Evolutionary conservation across 2,888 invertebrate genomes (phyloP).

Genomic region (Bedellia somnulentella): DNA sequence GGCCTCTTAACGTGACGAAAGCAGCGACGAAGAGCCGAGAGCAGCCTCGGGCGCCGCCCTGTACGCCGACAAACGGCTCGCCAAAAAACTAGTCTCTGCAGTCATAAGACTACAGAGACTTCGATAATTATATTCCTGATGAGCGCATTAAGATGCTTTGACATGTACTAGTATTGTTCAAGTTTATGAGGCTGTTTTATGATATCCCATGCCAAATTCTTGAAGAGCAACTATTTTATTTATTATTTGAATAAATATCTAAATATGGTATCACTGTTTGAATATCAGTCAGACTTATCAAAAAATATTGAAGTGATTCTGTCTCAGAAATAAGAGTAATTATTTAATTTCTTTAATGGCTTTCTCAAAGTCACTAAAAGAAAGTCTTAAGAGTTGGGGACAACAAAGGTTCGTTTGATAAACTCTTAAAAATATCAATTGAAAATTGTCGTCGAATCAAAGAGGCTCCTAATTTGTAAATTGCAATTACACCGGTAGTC

Average conservation of each 20-base stretch:
- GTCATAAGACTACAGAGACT: slow-evolving; percentile 7
- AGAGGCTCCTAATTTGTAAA: slow-evolving; percentile 50
- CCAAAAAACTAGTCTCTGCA: slow-evolving; percentile 25
- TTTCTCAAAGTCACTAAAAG: neutral
- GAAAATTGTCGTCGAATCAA: slow-evolving; percentile 22
- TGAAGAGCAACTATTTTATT: too few species aligned
- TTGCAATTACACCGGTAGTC: slow-evolving; percentile 50
- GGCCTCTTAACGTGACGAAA: slow-evolving; percentile 20
- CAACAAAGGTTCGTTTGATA: slow-evolving; percentile 26
- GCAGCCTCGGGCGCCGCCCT: slow-evolving; percentile 11
- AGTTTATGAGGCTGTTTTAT: too few species aligned
- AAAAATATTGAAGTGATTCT: too few species aligned
- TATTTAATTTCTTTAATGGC: slow-evolving; percentile 3
- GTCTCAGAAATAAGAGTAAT: neutral
- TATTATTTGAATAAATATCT: too few species aligned
- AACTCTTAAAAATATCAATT: slow-evolving; percentile 29
- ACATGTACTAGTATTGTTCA: too few species aligned
- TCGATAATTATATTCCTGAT: slow-evolving; percentile 2
- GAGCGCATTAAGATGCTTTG: too few species aligned
- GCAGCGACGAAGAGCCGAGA: slow-evolving; percentile 21
- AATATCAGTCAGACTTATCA: too few species aligned
- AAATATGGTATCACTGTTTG: too few species aligned
- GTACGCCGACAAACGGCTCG: slow-evolving; percentile 14
- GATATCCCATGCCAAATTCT: too few species aligned
- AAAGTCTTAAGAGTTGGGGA: slow-evolving; percentile 5